phyloP scores from a whole-genome alignment of 2,888 invertebrate species.

The Cerceris ruficornis region DNA sequence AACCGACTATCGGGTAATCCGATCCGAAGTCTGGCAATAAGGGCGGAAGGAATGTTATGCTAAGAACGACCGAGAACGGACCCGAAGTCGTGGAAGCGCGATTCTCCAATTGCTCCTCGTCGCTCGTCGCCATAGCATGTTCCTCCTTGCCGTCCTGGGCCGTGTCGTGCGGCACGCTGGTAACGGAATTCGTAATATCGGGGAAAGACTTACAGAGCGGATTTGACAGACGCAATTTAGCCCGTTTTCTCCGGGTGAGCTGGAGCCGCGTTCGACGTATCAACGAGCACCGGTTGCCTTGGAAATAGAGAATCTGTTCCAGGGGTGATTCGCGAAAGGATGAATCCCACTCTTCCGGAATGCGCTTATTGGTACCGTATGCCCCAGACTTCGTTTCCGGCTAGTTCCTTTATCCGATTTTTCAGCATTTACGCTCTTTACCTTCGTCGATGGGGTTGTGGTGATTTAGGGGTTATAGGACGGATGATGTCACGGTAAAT shows the following conservation, averaged over 20 bases:
- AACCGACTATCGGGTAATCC: conserved; percentile 35
- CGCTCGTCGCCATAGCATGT: neutral
- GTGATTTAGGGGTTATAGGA: neutral
- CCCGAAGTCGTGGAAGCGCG: conserved; percentile 13
- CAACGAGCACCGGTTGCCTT: conserved; percentile 46
- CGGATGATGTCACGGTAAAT: neutral
- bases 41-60: conserved; percentile 17
- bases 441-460: neutral
- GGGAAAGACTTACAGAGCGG: conserved; percentile 56
- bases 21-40: conserved; percentile 10
- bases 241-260: neutral
- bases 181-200: conserved; percentile 60
- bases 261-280: conserved; percentile 44
- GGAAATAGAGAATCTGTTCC: conserved; percentile 53
- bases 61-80: neutral
- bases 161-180: conserved; percentile 26
- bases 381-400: conserved; percentile 37
- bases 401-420: conserved; percentile 32
- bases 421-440: conserved; percentile 14
- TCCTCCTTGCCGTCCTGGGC: neutral
- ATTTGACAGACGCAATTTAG: conserved; percentile 62
- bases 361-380: conserved; percentile 48
- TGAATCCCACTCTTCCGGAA: conserved; percentile 40
- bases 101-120: conserved; percentile 31
- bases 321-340: conserved; percentile 52